A percentile compares a stretch with the other conserved stretches of the same genome.
Conservation (phyloP, 2,113 vertebrate species). For the Psilopogon haemacephalus region DNA sequence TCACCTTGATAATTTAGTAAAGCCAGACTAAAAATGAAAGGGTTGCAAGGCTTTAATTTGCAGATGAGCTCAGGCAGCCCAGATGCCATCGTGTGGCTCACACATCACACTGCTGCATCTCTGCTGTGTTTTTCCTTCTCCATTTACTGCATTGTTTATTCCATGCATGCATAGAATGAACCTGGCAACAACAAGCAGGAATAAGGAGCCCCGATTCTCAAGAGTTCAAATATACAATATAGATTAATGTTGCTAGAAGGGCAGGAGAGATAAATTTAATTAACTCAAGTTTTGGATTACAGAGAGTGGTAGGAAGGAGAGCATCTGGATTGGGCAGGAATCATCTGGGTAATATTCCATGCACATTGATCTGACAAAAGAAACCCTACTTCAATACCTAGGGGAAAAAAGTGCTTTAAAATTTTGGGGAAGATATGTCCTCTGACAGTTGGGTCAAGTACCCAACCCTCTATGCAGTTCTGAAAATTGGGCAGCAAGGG, state of each 20-base stretch:
- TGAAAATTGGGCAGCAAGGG: not conserved
- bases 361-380: slow-evolving; percentile 1
- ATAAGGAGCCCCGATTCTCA: slow-evolving; percentile 63
- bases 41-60: not conserved
- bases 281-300: slow-evolving; percentile 36
- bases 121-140: not conserved
- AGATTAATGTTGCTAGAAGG: slow-evolving; percentile 52
- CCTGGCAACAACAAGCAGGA: slow-evolving; percentile 39
- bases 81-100: slow-evolving; percentile 63
- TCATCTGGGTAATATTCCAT: not conserved
- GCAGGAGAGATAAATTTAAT: slow-evolving; percentile 65
- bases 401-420: not conserved
- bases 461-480: not conserved
- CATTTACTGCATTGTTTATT: not conserved
- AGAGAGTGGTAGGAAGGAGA: not conserved
- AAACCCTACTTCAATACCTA: not conserved
- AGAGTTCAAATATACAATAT: slow-evolving; percentile 40
- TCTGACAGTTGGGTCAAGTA: not conserved
- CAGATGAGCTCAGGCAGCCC: slow-evolving; percentile 27
- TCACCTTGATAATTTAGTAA: not conserved
- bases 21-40: not conserved
- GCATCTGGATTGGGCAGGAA: not conserved
- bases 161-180: slow-evolving; percentile 7
- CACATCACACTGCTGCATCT: not conserved
- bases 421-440: not conserved